A percentile compares a stretch with the other conserved stretches of the same genome.
Evolutionary conservation across 1,140 invertebrate species (phyloP).

Genomic region (Mya arenaria): DNA sequence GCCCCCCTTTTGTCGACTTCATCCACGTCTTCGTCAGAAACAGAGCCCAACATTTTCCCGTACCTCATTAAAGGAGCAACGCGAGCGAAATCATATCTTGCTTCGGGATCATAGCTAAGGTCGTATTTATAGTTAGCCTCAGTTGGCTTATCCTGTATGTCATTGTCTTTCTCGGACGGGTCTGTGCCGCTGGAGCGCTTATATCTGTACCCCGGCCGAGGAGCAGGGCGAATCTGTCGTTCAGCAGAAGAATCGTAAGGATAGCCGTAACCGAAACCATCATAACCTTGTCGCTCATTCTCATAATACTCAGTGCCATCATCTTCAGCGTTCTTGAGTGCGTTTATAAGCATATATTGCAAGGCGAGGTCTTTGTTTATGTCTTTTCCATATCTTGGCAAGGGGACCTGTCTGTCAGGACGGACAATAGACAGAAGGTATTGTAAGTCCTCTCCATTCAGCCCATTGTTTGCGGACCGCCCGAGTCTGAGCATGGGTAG

Average conservation of each 20-base stretch:
- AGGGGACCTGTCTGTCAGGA: conserved; percentile 61
- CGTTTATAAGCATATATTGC: conserved; percentile 46
- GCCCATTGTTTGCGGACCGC: conserved; percentile 26
- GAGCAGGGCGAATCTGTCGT: conserved; percentile 59
- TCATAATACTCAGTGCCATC: conserved; percentile 24
- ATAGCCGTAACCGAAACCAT: conserved; percentile 15
- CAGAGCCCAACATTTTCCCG: neutral
- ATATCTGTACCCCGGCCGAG: conserved; percentile 59
- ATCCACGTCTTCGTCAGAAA: neutral
- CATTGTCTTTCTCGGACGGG: neutral
- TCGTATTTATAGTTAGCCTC: neutral
- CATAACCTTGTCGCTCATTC: conserved; percentile 30
- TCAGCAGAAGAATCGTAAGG: conserved; percentile 48
- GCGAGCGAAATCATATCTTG: neutral
- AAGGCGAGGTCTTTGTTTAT: conserved; percentile 54
- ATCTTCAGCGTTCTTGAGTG: conserved; percentile 40
- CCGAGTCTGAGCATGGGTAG: conserved; percentile 61
- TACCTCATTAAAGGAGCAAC: conserved; percentile 37
- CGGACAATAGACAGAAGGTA: conserved; percentile 39
- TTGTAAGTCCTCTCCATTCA: conserved; percentile 25
- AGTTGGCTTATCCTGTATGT: neutral
- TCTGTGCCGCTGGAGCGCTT: conserved; percentile 1
- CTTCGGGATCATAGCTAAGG: neutral
- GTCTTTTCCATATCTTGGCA: conserved; percentile 67
- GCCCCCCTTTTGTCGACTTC: conserved; percentile 37